Evolutionary conservation across 2,113 vertebrate genomes (phyloP), one percentile per base, ranked within the genome.

Genomic region (Mastomys natalensis): DNA sequence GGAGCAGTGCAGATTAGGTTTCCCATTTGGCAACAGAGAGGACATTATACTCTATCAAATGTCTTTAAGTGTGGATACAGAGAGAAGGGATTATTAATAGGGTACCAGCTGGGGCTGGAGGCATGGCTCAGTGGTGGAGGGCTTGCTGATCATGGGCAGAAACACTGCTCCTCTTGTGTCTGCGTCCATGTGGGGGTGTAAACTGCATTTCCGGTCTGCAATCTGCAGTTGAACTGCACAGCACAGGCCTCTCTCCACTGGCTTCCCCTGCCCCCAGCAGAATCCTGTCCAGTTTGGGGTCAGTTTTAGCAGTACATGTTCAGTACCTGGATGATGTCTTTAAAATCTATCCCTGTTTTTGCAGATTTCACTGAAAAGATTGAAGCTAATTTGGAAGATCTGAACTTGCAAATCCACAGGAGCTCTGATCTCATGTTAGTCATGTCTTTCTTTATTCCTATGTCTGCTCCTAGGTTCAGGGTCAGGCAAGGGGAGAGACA

Each of bases 111-210:
- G 51, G 53, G 12, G 55, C 15, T 72, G 43, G 53, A 77, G n/a
- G 10, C 80, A 16, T 11, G 51, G 24, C 19, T n/a, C 53, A 73
- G 80, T 37, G 66, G 53, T 9, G 43, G 55, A 43, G 21, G 15
- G 26, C 43, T 64, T 43, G 55, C 55, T 24, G 53, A 64, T 29
- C 37, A 64, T 17, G 45, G 37, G 15, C 34, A 43, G 62, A n/a
- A 43, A 64, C 24, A 92, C 17, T 12, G 51, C 13, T 55, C 68
- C 45, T n/a, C 48, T 60, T 72, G 48, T 55, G 62, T 34, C 73
- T 85, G 7, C 5, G 43, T 58, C n/a, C 51, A 3, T 0, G 1
- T 9, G 6, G 10, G 24, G 7, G 11, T 55, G 22, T 10, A 9
- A 1, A 31, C 60, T 66, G 94, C 48, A 62, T n/a, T 73, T 62